Conservation (phyloP, 2,113 vertebrate species). For the mouse (Mus musculus) region GRCm39 chrX:150405501-150406000, state of each 20-base stretch:
- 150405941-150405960: background rate
- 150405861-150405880: background rate
- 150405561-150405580: slow-evolving; percentile 22
- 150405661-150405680: slow-evolving; percentile 57
- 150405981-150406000: background rate
- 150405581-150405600: slow-evolving; percentile 37
- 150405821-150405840: too few species aligned
- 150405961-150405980: background rate
- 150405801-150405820: too few species aligned
- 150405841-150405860: too few species aligned
- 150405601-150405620: slow-evolving; percentile 51
- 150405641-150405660: slow-evolving; percentile 36
- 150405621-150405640: slow-evolving; percentile 34
- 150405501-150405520: background rate
- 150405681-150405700: background rate
- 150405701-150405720: too few species aligned
- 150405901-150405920: slow-evolving; percentile 38
- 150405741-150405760: too few species aligned
- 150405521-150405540: background rate
- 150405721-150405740: too few species aligned
- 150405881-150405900: slow-evolving; percentile 55
- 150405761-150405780: too few species aligned
- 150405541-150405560: background rate
- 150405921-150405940: background rate
- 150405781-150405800: too few species aligned